These are phyloP conservation scores for Otolemur crassicaudatus DNA, from an alignment of 2,797 vertebrate genomes.

Conservation along the genomic window DNA sequence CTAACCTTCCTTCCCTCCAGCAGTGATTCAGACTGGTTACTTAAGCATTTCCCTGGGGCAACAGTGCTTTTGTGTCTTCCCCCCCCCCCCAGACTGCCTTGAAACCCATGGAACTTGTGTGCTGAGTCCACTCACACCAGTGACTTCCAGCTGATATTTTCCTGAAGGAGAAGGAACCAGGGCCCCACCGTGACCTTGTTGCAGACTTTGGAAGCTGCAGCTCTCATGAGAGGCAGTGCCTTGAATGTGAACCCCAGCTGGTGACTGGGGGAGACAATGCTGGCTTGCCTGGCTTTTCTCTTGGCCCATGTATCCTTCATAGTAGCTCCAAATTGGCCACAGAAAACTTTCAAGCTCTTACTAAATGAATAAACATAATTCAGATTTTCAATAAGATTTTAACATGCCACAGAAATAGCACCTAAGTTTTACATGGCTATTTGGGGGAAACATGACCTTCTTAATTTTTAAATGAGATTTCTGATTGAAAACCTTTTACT, in stretches of 20 bases:
- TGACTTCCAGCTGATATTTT: not conserved
- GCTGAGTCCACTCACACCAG: not conserved
- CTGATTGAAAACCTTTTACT: not conserved
- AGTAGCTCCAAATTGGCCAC: not conserved
- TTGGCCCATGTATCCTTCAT: not conserved
- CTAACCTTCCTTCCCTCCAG: not conserved
- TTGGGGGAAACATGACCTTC: not conserved
- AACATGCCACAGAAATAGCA: not conserved
- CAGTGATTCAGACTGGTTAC: not conserved
- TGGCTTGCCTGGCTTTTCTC: conserved; percentile 12
- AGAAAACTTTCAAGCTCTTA: not conserved
- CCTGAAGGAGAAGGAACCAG: not conserved
- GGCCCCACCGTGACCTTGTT: too few relatives aligned
- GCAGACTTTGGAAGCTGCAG: conserved; percentile 13
- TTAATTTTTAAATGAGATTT: conserved; percentile 27
- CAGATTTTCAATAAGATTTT: not conserved
- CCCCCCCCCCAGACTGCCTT: not conserved
- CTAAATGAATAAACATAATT: not conserved
- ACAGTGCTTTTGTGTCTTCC: not conserved
- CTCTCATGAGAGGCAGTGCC: not conserved
- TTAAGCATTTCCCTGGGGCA: not conserved
- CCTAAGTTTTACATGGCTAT: not conserved
- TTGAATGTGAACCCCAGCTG: not conserved
- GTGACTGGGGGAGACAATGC: not conserved
- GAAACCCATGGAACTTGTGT: not conserved